Percentiles rank a stretch among this genome's conserved stretches.
Evolutionary conservation across 2,113 vertebrate genomes (phyloP).

Genomic region (Chaenogobius annularis): DNA sequence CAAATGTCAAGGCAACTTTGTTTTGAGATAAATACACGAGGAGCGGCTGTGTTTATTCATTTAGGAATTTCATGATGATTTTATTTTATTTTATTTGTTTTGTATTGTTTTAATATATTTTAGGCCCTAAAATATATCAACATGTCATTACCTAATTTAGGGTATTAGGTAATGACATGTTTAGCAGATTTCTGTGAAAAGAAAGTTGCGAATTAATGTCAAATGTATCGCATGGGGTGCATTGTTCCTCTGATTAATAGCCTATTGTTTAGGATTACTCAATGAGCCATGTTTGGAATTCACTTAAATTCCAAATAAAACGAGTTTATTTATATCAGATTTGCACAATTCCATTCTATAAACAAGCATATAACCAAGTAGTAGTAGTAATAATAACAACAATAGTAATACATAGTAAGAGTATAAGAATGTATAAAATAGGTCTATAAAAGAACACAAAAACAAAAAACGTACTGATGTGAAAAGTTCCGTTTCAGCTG

Average conservation of each 20-base stretch:
- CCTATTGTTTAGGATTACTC: background rate
- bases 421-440: too few relatives aligned
- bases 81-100: too few relatives aligned
- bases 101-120: background rate
- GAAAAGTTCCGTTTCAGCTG: background rate
- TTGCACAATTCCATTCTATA: too few relatives aligned
- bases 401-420: too few relatives aligned
- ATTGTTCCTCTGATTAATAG: background rate
- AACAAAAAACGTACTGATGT: background rate
- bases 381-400: too few relatives aligned
- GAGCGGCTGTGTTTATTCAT: background rate
- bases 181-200: conserved; percentile 12
- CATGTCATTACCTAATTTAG: too few relatives aligned
- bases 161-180: conserved; percentile 6
- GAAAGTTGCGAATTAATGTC: background rate
- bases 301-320: too few relatives aligned
- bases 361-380: too few relatives aligned
- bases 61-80: too few relatives aligned
- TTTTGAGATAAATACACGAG: conserved; percentile 29
- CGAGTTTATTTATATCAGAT: too few relatives aligned
- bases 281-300: background rate
- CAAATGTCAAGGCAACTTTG: conserved; percentile 12
- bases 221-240: background rate
- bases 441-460: too few relatives aligned
- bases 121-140: too few relatives aligned